Evolutionary conservation across 2,113 vertebrate genomes (phyloP), one percentile per base, ranked within the genome.

Genomic region (Circaetus gallicus): DNA sequence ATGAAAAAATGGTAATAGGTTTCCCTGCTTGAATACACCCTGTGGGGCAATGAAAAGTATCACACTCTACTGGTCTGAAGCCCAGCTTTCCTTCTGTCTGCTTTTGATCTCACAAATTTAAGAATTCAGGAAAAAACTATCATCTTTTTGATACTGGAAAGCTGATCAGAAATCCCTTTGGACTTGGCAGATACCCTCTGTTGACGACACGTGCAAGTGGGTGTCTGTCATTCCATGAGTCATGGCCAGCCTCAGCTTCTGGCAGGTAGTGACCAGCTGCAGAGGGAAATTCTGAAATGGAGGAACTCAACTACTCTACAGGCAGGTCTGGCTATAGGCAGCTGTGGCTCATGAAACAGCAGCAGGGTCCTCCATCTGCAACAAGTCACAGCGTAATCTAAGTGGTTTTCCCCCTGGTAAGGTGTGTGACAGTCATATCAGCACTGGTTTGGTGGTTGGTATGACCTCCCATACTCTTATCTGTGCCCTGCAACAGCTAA

Each of bases 121-220:
- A 47, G 84, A 72, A 69, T 69, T 82, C 31, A 29, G 45, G 55
- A 15, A 24, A 34, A 72, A 84, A 52, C 3, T n/a, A 4, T 20
- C 4, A 36, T 25, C 11, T 13, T 78, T 83, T 45, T 59, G 55
- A 26, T 82, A 4, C 19, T 87, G 52, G 32, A 72, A 79, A 76
- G 34, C 26, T 79, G n/a, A 32, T 63, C 49, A 78, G 52, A 85
- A 89, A 28, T 74, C 31, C 10, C 22, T 81, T 86, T 58, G 71
- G 50, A 19, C 14, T n/a, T 84, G n/a, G 19, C 45, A 86, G 59
- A 13, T 40, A 25, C 8, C 34, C 47, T 50, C 50, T 40, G 59
- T 78, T 56, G 32, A 56, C 16, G 34, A 13, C 29, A 36, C 0
- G 1, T 49, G 21, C 5, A 11, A 40, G 26, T 5, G n/a, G 12